phyloP scores from a whole-genome alignment of 2,888 invertebrate genomes.

The Teinopalpus imperialis region DNA sequence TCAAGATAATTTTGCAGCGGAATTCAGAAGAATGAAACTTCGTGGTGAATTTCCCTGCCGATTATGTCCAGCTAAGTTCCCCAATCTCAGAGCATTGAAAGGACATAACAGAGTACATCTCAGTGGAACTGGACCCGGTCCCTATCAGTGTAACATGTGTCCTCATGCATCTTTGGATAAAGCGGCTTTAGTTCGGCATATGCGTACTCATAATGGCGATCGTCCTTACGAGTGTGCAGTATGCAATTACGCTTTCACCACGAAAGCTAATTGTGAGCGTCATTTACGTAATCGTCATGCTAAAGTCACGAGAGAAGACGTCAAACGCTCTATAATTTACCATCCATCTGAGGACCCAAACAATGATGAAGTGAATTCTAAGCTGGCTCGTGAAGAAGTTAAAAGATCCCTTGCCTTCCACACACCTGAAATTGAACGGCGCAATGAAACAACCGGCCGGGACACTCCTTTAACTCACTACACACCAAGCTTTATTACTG shows the following conservation, averaged over 20 bases:
- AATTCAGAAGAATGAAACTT: slow-evolving; percentile 93
- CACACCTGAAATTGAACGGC: slow-evolving; percentile 74
- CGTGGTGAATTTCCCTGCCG: slow-evolving; percentile 95
- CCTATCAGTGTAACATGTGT: slow-evolving; percentile 97
- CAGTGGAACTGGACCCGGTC: slow-evolving; percentile 88
- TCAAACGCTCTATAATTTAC: slow-evolving; percentile 93
- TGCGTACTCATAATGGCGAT: slow-evolving; percentile 97
- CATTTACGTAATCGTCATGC: slow-evolving; percentile 96
- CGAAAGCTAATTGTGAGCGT: slow-evolving; percentile 98
- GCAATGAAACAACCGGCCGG: slow-evolving; percentile 62
- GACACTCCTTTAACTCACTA: slow-evolving; percentile 71
- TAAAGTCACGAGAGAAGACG: slow-evolving; percentile 92
- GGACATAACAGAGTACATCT: slow-evolving; percentile 95
- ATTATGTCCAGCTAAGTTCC: slow-evolving; percentile 93
- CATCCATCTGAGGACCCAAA: slow-evolving; percentile 93
- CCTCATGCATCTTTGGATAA: slow-evolving; percentile 94
- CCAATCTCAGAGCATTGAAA: slow-evolving; percentile 93
- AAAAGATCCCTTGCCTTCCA: slow-evolving; percentile 81
- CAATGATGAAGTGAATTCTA: slow-evolving; percentile 85
- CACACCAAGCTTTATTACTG: slow-evolving; percentile 65
- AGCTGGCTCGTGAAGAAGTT: slow-evolving; percentile 77
- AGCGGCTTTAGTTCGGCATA: slow-evolving; percentile 94
- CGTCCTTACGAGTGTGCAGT: slow-evolving; percentile 96
- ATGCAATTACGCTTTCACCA: slow-evolving; percentile 98
- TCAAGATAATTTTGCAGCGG: slow-evolving; percentile 91